Conservation (phyloP, 2,797 vertebrate species). For the Chrysocyon brachyurus region DNA sequence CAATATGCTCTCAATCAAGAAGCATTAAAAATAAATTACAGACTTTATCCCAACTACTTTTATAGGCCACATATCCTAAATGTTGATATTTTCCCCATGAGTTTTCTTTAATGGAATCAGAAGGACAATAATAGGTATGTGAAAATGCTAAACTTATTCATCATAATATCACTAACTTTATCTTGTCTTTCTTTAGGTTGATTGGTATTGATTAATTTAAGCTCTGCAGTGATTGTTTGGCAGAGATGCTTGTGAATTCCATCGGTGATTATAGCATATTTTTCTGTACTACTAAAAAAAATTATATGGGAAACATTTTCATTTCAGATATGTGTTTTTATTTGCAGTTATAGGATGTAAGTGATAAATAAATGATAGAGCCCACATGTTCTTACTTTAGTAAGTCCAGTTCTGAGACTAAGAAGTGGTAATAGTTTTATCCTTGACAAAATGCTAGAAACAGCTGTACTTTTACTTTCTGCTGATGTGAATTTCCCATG, state of each 20-base stretch:
- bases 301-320: not conserved
- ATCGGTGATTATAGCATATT: not conserved
- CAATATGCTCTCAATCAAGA: not conserved
- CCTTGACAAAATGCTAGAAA: not conserved
- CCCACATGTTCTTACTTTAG: not conserved
- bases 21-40: not conserved
- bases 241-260: not conserved
- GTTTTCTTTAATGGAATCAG: not conserved
- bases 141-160: not conserved
- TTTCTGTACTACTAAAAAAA: not conserved
- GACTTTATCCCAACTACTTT: not conserved
- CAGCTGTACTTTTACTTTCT: not conserved
- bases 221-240: not conserved
- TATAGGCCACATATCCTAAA: not conserved
- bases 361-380: not conserved
- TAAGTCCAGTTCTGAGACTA: not conserved
- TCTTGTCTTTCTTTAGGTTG: not conserved
- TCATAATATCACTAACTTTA: constrained; percentile 4
- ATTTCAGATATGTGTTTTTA: not conserved
- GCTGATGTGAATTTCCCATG: not conserved
- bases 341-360: not conserved
- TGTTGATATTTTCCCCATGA: not conserved
- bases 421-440: not conserved
- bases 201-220: constrained; percentile 6
- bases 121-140: not conserved